Base-by-base conservation (phyloP, 2,113 vertebrate species). In the Podilymbus podiceps region DNA sequence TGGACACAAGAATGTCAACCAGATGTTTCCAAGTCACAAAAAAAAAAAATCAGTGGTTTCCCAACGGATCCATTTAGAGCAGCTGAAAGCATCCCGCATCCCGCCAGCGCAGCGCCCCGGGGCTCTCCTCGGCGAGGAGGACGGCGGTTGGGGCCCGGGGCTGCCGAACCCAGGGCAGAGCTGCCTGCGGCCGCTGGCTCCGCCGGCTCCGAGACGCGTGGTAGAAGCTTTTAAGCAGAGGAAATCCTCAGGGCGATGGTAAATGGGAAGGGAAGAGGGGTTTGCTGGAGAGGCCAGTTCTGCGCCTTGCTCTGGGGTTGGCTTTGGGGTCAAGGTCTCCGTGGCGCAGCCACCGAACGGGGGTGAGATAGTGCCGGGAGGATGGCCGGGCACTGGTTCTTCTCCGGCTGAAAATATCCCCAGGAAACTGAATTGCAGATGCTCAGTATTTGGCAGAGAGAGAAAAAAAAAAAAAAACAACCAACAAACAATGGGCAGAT, bases 391-490 rank as follows among this genome's bases (percentile, higher is more conserved):
- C n/a, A 16, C 23, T 2, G n/a, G 3, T 18, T 55, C 27, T 11
- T 49, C 66, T 79, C 66, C 83, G 35, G 38, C n/a, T 21, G 8
- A 5, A 72, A 59, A 52, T 9, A 23, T 24, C 68, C 71, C 28
- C 7, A 0, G n/a, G 20, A 23, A 8, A 1, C 1, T 0, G 20
- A 56, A 18, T 5, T 27, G 5, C 28, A 0, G 0, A 46, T 0
- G 68, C 44, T 14, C 62, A 13, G 47, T 3, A 4, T 5, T 4
- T 3, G 20, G 23, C 74, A 24, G 3, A 76, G 83, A 40, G 35
- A 15, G 11, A 42, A 42, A 42, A 42, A 42, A 42, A 42, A 16
- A 31, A 14, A 63, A 40, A 4, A 38, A 38, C 8, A 38, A 38
- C 38, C 2, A n/a, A n/a, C n/a, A n/a, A n/a, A n/a, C n/a, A n/a